phyloP scores from a whole-genome alignment of 2,113 vertebrate genomes.

The Hippocampus comes region DNA sequence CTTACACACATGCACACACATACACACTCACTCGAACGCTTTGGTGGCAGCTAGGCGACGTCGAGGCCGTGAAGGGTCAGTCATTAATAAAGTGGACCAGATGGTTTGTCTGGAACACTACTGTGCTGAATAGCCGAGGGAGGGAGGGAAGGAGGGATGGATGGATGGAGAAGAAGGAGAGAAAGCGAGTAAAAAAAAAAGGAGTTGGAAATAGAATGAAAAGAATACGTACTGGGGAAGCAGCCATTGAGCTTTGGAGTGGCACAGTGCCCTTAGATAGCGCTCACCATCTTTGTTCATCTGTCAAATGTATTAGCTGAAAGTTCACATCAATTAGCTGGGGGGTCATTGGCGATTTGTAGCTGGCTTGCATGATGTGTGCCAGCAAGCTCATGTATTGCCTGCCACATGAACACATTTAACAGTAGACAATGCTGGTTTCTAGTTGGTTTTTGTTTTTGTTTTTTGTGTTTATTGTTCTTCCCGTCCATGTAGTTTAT shows the following conservation, averaged over 20 bases:
- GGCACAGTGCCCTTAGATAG: neutral
- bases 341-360: neutral
- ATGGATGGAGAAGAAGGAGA: slow-evolving; percentile 24
- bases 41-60: slow-evolving; percentile 52
- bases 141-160: slow-evolving; percentile 58
- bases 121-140: slow-evolving; percentile 64
- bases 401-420: neutral
- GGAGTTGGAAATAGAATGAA: slow-evolving; percentile 23
- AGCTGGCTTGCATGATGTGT: neutral
- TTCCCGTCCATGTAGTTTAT: neutral
- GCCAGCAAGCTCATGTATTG: neutral
- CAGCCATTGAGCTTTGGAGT: neutral
- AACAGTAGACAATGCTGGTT: neutral
- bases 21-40: slow-evolving; percentile 29
- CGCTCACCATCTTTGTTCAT: neutral
- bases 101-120: slow-evolving; percentile 72
- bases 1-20: slow-evolving; percentile 30
- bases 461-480: neutral
- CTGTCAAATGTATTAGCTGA: neutral
- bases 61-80: slow-evolving; percentile 63
- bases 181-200: neutral
- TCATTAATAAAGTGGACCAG: slow-evolving; percentile 73
- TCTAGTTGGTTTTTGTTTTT: neutral
- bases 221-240: slow-evolving; percentile 7
- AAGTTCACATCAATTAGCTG: neutral